These are phyloP conservation scores for Drosophila tripunctata DNA, from an alignment of 2,888 invertebrate species.

Conservation along the genomic window DNA sequence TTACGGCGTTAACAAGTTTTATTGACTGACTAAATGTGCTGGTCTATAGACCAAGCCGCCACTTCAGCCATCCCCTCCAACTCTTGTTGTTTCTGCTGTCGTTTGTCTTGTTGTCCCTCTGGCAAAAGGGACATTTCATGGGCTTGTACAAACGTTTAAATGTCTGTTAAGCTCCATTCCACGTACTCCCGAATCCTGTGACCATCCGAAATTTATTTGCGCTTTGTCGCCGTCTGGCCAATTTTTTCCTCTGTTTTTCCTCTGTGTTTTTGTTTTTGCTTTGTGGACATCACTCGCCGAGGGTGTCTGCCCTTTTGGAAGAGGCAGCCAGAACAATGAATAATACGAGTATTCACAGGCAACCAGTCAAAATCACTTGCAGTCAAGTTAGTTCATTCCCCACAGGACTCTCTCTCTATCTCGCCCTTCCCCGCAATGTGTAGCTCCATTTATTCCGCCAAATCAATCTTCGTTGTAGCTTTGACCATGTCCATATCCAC, in stretches of 20 bases:
- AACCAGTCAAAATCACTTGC: constrained; percentile 66
- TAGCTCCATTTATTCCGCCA: constrained; percentile 77
- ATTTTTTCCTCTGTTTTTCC: constrained; percentile 29
- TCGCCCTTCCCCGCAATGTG: neutral
- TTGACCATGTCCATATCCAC: constrained; percentile 42
- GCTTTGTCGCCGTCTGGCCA: constrained; percentile 76
- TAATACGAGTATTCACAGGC: constrained; percentile 60
- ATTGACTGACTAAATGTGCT: constrained; percentile 84
- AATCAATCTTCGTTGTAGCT: constrained; percentile 78
- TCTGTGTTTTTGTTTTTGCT: constrained; percentile 17
- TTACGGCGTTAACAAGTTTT: constrained; percentile 85
- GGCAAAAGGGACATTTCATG: constrained; percentile 73
- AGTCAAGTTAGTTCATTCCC: constrained; percentile 47
- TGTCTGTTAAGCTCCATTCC: constrained; percentile 55
- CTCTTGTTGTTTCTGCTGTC: constrained; percentile 5
- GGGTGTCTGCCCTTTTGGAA: constrained; percentile 52
- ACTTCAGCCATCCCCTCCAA: neutral
- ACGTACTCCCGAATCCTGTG: neutral
- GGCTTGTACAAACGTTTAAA: constrained; percentile 78
- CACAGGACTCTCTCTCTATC: neutral
- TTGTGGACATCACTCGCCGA: constrained; percentile 44
- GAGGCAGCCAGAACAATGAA: constrained; percentile 63
- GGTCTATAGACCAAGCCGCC: constrained; percentile 2
- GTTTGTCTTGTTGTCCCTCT: constrained; percentile 25
- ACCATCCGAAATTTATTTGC: constrained; percentile 67